These are phyloP conservation scores for Macheiramphus alcinus DNA, from an alignment of 2,113 vertebrate species.

Conservation along the genomic window DNA sequence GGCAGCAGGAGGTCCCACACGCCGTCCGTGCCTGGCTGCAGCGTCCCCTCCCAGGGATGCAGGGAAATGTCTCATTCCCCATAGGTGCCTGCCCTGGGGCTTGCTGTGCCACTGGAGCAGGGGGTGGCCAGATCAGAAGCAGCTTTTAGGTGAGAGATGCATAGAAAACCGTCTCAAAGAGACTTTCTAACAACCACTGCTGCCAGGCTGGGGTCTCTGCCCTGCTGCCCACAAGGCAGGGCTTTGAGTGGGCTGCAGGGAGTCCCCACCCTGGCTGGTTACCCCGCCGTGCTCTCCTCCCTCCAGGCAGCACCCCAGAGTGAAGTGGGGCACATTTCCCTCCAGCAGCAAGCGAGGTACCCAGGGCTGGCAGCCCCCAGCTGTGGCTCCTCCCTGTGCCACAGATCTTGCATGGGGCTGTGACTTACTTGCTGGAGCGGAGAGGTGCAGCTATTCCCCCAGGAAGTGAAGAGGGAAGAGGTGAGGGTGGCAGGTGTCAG, in stretches of 20 bases:
- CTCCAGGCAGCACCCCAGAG: neutral
- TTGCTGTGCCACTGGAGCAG: neutral
- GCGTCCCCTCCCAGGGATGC: neutral
- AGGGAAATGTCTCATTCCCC: neutral
- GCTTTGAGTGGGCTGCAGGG: neutral
- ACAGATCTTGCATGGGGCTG: neutral
- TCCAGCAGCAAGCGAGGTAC: neutral
- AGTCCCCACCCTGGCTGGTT: neutral
- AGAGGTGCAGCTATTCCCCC: neutral
- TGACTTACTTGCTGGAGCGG: neutral
- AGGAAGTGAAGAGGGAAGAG: neutral
- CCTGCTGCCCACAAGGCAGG: neutral
- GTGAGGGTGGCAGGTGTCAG: neutral
- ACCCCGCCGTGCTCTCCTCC: accelerated
- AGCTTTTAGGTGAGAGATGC: neutral
- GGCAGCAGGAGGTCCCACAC: accelerated
- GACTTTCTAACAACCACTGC: neutral
- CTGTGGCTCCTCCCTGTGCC: accelerated
- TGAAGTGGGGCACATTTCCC: neutral
- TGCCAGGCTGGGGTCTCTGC: neutral
- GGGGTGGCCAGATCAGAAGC: neutral
- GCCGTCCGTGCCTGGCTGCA: neutral
- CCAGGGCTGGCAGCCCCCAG: neutral
- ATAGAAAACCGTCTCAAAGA: neutral
- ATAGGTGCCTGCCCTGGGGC: accelerated